Percentiles rank a stretch among this genome's conserved stretches.
Evolutionary conservation across 1,140 invertebrate species (phyloP).

Genomic region (Dreissena rostriformis): DNA sequence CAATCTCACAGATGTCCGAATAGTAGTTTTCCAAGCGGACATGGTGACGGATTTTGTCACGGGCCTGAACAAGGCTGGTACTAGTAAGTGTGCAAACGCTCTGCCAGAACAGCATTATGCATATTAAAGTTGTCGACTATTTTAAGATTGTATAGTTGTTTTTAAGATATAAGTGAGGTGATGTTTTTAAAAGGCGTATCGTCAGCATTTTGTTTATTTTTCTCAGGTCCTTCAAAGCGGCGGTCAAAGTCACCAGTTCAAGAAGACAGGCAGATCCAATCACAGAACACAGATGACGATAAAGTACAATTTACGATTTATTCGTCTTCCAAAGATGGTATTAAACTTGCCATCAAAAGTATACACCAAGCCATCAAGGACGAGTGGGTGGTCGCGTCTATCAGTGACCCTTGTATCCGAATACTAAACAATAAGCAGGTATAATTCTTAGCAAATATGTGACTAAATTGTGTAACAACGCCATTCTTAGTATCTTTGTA

Average conservation of each 20-base stretch:
- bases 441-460: not conserved
- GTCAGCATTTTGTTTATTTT: not conserved
- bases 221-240: not conserved
- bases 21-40: conserved; percentile 26
- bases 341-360: conserved; percentile 1
- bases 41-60: not conserved
- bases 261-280: not conserved
- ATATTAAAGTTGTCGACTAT: not conserved
- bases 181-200: not conserved
- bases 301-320: conserved; percentile 13
- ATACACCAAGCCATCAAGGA: not conserved
- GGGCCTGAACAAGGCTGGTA: not conserved
- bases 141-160: not conserved
- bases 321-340: conserved; percentile 1
- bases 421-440: conserved; percentile 7
- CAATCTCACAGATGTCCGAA: not conserved
- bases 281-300: not conserved
- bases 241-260: not conserved
- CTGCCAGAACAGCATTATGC: not conserved
- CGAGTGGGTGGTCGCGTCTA: conserved; percentile 11
- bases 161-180: not conserved
- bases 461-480: not conserved
- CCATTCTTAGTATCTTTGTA: not conserved
- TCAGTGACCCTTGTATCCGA: conserved; percentile 9
- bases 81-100: not conserved